phyloP scores from a whole-genome alignment of 2,797 vertebrate species.

The Linurgus olivaceus region DNA sequence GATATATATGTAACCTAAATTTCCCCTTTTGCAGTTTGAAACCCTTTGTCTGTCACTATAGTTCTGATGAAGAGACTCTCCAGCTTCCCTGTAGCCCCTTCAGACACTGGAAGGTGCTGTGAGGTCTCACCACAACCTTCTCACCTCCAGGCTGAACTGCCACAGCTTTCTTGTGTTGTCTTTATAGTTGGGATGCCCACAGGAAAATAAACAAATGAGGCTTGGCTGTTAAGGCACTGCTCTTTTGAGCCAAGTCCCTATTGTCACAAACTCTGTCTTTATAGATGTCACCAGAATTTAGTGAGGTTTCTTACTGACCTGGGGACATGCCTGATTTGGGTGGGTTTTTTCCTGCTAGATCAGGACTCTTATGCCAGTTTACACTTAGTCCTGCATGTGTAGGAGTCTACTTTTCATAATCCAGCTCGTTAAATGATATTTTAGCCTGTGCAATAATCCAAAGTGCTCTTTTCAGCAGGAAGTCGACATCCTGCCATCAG shows the following conservation, averaged over 20 bases:
- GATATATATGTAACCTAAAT: no score
- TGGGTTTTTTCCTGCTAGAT: not conserved
- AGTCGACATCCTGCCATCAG: slow-evolving; percentile 41
- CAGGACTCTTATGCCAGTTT: not conserved
- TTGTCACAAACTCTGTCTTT: not conserved
- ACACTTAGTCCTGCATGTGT: not conserved
- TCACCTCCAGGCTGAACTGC: not conserved
- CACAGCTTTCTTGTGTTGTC: not conserved
- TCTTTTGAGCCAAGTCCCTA: not conserved
- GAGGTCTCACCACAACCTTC: not conserved
- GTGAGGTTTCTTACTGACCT: not conserved
- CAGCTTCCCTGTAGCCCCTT: not conserved
- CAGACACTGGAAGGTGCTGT: not conserved
- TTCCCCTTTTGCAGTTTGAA: not conserved
- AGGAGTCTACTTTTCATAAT: slow-evolving; percentile 9
- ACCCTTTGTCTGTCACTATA: not conserved
- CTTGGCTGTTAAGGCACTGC: not conserved
- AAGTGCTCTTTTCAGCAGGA: slow-evolving; percentile 40
- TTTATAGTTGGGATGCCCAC: not conserved
- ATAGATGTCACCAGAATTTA: not conserved
- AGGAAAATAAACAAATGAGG: not conserved
- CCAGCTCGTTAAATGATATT: not conserved
- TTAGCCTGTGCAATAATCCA: not conserved
- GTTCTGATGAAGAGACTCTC: not conserved
- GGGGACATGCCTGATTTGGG: not conserved